phyloP scores from a whole-genome alignment of 2,797 vertebrate species.

The Macropus fuliginosus region DNA sequence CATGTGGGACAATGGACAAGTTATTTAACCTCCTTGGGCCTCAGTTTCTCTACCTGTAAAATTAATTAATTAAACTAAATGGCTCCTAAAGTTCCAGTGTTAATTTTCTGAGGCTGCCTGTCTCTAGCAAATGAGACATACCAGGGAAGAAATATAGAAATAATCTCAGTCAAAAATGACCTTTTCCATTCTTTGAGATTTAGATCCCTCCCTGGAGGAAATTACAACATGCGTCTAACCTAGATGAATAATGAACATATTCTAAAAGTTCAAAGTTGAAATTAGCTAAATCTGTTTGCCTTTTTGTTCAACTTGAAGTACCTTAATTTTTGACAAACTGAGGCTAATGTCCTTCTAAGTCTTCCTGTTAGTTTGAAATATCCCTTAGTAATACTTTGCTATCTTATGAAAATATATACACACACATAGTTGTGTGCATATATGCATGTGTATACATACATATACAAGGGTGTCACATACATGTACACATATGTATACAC shows the following conservation, averaged over 20 bases:
- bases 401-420: neutral
- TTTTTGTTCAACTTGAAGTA: neutral
- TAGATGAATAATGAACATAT: neutral
- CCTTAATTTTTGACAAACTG: neutral
- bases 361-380: neutral
- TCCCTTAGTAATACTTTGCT: neutral
- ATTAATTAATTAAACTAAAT: neutral
- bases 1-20: neutral
- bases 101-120: neutral
- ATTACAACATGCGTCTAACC: neutral
- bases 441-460: neutral
- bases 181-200: neutral
- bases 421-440: neutral
- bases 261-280: neutral
- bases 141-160: neutral
- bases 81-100: no score
- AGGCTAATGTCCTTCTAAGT: neutral
- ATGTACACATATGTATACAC: no score
- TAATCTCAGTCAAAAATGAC: neutral
- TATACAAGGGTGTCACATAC: no score
- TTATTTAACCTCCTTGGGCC: neutral
- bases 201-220: neutral
- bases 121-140: neutral
- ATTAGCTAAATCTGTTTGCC: neutral
- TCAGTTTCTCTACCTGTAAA: neutral